phyloP scores from a whole-genome alignment of 2,113 vertebrate genomes.

The Misgurnus anguillicaudatus region DNA sequence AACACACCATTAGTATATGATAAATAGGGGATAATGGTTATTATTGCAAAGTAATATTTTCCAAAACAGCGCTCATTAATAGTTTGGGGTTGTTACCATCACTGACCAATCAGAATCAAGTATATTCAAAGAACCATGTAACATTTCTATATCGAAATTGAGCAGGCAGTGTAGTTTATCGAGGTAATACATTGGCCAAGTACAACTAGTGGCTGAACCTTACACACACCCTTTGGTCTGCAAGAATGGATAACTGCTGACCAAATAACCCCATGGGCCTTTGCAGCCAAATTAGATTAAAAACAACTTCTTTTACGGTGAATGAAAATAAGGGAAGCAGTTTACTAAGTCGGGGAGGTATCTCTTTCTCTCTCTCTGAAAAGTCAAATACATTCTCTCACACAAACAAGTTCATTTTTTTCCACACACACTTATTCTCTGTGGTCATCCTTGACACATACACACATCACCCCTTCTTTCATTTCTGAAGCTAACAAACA shows the following conservation, averaged over 20 bases:
- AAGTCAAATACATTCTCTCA: conserved; percentile 4
- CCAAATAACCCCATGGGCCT: conserved; percentile 57
- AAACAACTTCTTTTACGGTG: conserved; percentile 60
- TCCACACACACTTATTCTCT: conserved; percentile 34
- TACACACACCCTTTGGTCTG: conserved; percentile 41
- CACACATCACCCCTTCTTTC: conserved; percentile 61
- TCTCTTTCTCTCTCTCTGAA: conserved; percentile 13
- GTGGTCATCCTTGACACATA: conserved; percentile 25
- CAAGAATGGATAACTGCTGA: conserved; percentile 45
- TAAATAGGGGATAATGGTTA: too few species aligned
- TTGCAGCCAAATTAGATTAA: conserved; percentile 70
- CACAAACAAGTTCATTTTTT: conserved; percentile 16
- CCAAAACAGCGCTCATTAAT: too few species aligned
- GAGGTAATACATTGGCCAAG: conserved; percentile 29
- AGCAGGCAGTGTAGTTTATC: conserved; percentile 23
- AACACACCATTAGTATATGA: too few species aligned
- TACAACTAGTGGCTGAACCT: conserved; percentile 28
- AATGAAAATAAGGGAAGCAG: conserved; percentile 70
- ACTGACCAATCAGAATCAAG: neutral
- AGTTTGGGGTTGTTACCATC: too few species aligned
- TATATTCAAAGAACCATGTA: neutral
- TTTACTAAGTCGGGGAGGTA: conserved; percentile 64
- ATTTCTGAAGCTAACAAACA: conserved; percentile 85
- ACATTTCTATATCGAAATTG: neutral
- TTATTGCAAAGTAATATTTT: too few species aligned